Base-by-base conservation (phyloP, 2,113 vertebrate genomes). In the Brachypodius melanocephalos region DNA sequence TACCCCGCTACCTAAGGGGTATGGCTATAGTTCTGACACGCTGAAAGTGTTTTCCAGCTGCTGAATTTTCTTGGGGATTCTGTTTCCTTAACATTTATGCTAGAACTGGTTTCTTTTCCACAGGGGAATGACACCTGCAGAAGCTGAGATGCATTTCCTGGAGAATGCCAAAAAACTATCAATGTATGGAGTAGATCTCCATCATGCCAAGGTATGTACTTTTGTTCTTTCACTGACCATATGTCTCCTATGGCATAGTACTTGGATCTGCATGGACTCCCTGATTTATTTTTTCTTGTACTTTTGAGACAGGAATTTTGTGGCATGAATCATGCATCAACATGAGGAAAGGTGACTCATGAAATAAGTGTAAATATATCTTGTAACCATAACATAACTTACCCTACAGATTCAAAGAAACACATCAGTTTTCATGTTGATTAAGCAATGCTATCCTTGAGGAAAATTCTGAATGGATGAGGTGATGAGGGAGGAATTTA, bases 141-240 rank as follows among this genome's bases (percentile, higher is more conserved):
- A 99, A 86, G 99, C 99, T 48, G 99, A 99, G 97, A 98, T 99
- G 96, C 98, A 99, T 97, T 99, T 99, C 96, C 95, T 99, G 97
- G 99, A 99, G 97, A 99, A 99, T 84, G 99, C 99, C 97, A 99
- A 99, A 98, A 99, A 99, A 80, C 97, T 99, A 2, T 99, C 99
- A 20, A 99, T 99, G 99, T 99, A 99, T 38, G 99, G 99, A 63
- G 99, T 99, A 59, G 99, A 99, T 95, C 98, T 99, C 72, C 99
- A 99, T 95, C 99, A 99, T 74, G 99, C 99, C 57, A 99, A 99
- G 99, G 99, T 99, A 98, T 36, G 61, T 26, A 17, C 12, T 91
- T 36, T 17, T 10, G 20, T 84, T 85, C 57, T 88, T 88, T n/a
- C 28, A 45, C 10, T 1, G 0, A 5, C 73, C 5, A 0, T 38